Percentiles rank a stretch among this genome's conserved stretches.
Conservation (phyloP, 2,888 invertebrate genomes). For the Thymelicus lineola region DNA sequence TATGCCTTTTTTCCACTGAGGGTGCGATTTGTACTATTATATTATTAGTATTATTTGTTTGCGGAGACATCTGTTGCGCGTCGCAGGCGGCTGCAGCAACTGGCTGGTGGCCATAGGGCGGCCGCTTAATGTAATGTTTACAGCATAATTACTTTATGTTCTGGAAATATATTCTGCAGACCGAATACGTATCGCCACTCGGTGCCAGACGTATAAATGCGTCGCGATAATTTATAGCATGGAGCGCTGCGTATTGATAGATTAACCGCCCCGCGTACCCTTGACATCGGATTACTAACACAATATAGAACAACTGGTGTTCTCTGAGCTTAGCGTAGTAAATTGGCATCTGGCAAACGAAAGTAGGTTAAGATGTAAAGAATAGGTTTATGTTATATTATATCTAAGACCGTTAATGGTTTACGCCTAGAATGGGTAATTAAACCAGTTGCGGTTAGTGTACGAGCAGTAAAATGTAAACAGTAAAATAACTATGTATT, state of each 20-base stretch:
- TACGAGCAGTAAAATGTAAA: constrained; percentile 19
- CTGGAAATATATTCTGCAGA: constrained; percentile 56
- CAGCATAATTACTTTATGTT: constrained; percentile 60
- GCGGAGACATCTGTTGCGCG: constrained; percentile 34
- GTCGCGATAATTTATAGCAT: constrained; percentile 55
- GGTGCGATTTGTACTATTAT: not conserved
- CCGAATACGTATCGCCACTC: constrained; percentile 47
- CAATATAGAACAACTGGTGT: constrained; percentile 40
- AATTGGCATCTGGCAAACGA: constrained; percentile 17
- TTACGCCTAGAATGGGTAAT: constrained; percentile 19
- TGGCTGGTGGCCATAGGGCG: constrained; percentile 37
- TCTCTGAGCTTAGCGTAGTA: constrained; percentile 9
- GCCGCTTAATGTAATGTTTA: constrained; percentile 57
- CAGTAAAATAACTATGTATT: constrained; percentile 7
- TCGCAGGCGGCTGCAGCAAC: constrained; percentile 15
- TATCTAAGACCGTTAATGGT: constrained; percentile 12
- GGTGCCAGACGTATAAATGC: constrained; percentile 57
- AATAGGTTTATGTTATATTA: constrained; percentile 14
- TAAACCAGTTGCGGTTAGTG: constrained; percentile 16
- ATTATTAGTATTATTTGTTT: constrained; percentile 38
- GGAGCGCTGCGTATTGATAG: constrained; percentile 35
- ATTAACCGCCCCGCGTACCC: constrained; percentile 38
- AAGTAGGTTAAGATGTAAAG: constrained; percentile 28
- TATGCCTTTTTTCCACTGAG: too few relatives aligned
- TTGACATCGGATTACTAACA: constrained; percentile 47